phyloP scores from a whole-genome alignment of 2,888 invertebrate species.

The Eilema sororculum region DNA sequence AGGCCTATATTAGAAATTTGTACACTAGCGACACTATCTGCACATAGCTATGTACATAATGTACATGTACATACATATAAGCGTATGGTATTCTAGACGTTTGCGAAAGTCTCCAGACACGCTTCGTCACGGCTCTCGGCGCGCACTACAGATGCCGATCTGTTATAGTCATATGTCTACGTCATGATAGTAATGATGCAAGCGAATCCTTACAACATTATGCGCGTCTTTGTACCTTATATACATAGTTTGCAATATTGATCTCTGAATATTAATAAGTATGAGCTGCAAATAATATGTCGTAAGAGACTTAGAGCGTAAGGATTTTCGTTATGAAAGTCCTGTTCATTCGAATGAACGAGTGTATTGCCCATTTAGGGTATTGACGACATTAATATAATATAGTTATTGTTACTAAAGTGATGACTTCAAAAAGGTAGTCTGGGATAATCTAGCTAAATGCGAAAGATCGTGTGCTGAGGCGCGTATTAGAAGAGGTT shows the following conservation, averaged over 20 bases:
- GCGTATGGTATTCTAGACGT: slow-evolving; percentile 60
- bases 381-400: too few relatives aligned
- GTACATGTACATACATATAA: slow-evolving; percentile 28
- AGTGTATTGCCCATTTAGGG: too few relatives aligned
- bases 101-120: slow-evolving; percentile 76
- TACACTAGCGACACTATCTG: slow-evolving; percentile 38
- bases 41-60: slow-evolving; percentile 33
- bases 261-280: not conserved
- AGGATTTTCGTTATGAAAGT: too few relatives aligned
- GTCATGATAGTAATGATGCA: slow-evolving; percentile 74
- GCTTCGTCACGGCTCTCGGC: slow-evolving; percentile 73
- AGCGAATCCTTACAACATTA: slow-evolving; percentile 48
- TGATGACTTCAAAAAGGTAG: too few relatives aligned
- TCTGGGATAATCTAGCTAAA: too few relatives aligned
- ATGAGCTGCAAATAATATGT: too few relatives aligned
- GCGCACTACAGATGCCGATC: slow-evolving; percentile 71
- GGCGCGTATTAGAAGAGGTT: too few relatives aligned
- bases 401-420: too few relatives aligned
- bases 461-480: too few relatives aligned
- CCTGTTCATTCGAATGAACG: too few relatives aligned
- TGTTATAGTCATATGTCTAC: slow-evolving; percentile 72
- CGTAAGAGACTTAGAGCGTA: too few relatives aligned
- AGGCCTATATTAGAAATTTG: slow-evolving; percentile 45
- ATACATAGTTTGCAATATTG: slow-evolving; percentile 9
- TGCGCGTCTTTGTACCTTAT: slow-evolving; percentile 15